Evolutionary conservation across 1,140 invertebrate genomes (phyloP).

Genomic region (Scaptomyza graminum): DNA sequence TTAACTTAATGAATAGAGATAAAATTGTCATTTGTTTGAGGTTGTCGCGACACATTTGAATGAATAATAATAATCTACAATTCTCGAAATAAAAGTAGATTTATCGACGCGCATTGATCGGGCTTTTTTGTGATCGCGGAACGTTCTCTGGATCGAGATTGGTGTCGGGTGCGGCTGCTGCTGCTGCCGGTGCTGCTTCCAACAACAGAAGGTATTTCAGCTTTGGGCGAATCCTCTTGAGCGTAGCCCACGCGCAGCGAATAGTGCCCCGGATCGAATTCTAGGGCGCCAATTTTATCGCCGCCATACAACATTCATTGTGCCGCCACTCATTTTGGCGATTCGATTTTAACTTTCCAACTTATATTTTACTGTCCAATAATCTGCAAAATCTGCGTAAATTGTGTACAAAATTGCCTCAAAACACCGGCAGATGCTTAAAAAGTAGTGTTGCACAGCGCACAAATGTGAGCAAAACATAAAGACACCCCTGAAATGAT

Average conservation of each 20-base stretch:
- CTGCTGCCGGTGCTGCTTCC: slow-evolving; percentile 88
- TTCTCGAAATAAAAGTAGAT: slow-evolving; percentile 11
- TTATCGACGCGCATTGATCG: neutral
- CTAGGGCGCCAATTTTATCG: slow-evolving; percentile 98
- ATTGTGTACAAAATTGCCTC: slow-evolving; percentile 31
- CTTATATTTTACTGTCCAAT: slow-evolving; percentile 19
- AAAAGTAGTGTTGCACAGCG: slow-evolving; percentile 30
- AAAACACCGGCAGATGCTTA: slow-evolving; percentile 49
- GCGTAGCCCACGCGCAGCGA: slow-evolving; percentile 86
- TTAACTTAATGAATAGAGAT: neutral
- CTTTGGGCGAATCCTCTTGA: slow-evolving; percentile 94
- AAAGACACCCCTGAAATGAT: neutral
- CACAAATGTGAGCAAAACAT: slow-evolving; percentile 3
- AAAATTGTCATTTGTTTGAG: neutral
- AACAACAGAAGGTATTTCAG: slow-evolving; percentile 94
- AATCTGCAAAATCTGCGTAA: slow-evolving; percentile 34
- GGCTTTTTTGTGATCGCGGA: slow-evolving; percentile 91
- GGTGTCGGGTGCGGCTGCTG: slow-evolving; percentile 83
- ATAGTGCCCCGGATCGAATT: slow-evolving; percentile 97
- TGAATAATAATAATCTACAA: neutral
- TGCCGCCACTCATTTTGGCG: slow-evolving; percentile 83
- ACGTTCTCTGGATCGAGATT: slow-evolving; percentile 89
- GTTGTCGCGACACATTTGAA: neutral
- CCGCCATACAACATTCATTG: slow-evolving; percentile 94
- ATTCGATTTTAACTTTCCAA: slow-evolving; percentile 2